Evolutionary conservation across 2,888 invertebrate genomes (phyloP).

Genomic region (Lordiphosa andalusiaca): DNA sequence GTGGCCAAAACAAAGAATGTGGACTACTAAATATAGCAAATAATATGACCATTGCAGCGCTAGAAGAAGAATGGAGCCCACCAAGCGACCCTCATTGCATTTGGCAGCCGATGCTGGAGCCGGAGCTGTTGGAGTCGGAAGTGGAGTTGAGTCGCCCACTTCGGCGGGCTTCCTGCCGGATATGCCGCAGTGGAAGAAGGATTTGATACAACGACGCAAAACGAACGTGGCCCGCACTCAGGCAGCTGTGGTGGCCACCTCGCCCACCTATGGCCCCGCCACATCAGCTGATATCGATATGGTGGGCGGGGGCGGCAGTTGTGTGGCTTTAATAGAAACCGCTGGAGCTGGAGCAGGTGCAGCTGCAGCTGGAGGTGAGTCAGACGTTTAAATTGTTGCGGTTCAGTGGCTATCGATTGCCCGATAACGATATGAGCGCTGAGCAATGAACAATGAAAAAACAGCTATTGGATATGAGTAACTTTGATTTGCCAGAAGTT

Average conservation of each 20-base stretch:
- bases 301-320: constrained; percentile 22
- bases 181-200: constrained; percentile 91
- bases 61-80: constrained; percentile 35
- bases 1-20: constrained; percentile 15
- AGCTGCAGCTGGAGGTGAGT: constrained; percentile 53
- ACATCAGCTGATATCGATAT: constrained; percentile 42
- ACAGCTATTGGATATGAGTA: no score
- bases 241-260: constrained; percentile 45
- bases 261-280: constrained; percentile 28
- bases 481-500: no score
- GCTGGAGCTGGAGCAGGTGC: constrained; percentile 22
- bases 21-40: constrained; percentile 14
- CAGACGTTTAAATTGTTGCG: constrained; percentile 6
- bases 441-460: no score
- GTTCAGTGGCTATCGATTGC: constrained; percentile 5
- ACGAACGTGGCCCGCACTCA: constrained; percentile 78
- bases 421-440: not conserved
- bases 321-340: constrained; percentile 48
- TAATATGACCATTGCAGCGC: constrained; percentile 58
- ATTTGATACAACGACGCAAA: constrained; percentile 87
- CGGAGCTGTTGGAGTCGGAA: constrained; percentile 22
- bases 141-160: constrained; percentile 25
- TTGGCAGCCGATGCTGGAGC: constrained; percentile 18
- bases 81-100: constrained; percentile 34
- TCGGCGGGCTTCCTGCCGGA: constrained; percentile 67